Evolutionary conservation across 2,888 invertebrate species (phyloP).

Genomic region (Drosophila birchii): DNA sequence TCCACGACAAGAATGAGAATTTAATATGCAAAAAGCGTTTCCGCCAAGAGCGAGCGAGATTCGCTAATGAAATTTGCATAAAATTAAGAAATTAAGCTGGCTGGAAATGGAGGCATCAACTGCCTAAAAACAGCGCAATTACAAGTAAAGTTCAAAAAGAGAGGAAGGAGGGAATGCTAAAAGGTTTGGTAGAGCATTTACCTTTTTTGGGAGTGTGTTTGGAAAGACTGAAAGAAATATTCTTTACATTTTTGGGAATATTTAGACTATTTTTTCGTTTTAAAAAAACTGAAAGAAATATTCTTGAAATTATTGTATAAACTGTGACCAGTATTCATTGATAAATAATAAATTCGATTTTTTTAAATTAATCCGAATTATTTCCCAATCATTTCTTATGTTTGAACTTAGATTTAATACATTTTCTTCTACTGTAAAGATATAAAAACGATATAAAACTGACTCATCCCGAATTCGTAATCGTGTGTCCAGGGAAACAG

Average conservation of each 20-base stretch:
- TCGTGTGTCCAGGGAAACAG: conserved; percentile 41
- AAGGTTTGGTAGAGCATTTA: conserved; percentile 7
- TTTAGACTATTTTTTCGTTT: too few relatives aligned
- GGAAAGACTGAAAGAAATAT: background rate
- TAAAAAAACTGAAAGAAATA: too few relatives aligned
- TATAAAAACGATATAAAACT: conserved; percentile 10
- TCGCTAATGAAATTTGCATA: conserved; percentile 66
- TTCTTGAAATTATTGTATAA: too few relatives aligned
- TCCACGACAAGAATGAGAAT: conserved; percentile 55
- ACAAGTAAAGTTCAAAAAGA: conserved; percentile 10
- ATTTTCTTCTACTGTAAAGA: conserved; percentile 6
- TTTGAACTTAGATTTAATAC: background rate
- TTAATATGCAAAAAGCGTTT: conserved; percentile 64
- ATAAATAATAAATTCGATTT: background rate
- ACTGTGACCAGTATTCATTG: too few relatives aligned
- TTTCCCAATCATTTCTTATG: too few relatives aligned
- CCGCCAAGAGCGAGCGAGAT: conserved; percentile 55
- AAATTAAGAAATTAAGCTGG: conserved; percentile 47
- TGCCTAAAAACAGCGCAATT: conserved; percentile 33
- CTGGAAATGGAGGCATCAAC: conserved; percentile 11
- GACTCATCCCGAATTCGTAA: conserved; percentile 27
- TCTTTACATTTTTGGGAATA: too few relatives aligned
- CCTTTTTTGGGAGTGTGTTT: conserved; percentile 9
- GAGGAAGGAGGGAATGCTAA: background rate
- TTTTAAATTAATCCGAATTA: too few relatives aligned